Evolutionary conservation across 2,113 vertebrate species (phyloP), one percentile per base, ranked within the genome.

Genomic region (Heterotis niloticus): DNA sequence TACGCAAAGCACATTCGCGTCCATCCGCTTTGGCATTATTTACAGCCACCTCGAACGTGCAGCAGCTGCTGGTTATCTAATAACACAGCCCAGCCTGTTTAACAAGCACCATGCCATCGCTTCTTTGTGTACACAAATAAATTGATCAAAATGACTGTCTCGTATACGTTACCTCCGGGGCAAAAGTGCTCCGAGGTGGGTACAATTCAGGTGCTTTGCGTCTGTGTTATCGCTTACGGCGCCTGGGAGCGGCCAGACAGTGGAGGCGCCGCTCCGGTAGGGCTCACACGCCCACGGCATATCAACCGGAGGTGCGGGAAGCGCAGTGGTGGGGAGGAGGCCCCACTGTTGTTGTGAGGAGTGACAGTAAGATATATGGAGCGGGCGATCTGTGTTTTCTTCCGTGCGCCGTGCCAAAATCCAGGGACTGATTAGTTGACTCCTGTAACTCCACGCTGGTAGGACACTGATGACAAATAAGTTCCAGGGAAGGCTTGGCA

Each of bases 401-500:
- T 86, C 85, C 82, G 86, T 81, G 81, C 71, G n/a, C 81, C 26
- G 84, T 87, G 86, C 84, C 89, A 87, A 85, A 91, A 89, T 83
- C 81, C 78, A 77, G 77, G 83, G 83, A 86, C 86, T 84, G 89
- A 91, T 91, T 87, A 91, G 87, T 88, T 88, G 90, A 90, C 89
- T 90, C 88, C 81, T 78, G 87, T 90, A 89, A 88, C 90, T 86
- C 87, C 86, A 86, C 84, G 85, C 86, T 87, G 81, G 82, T 83
- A 87, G 86, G 83, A 87, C 86, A 62, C 80, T 80, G 88, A 90
- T 91, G 89, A 92, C 89, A 91, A 91, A 92, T 90, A 82, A 69
- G 85, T 89, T 91, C 86, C 91, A 90, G 86, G 82, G 87, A 88
- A 87, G 89, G 87, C 87, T 87, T 90, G 89, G 90, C 91, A 91